Percentiles rank a stretch among this genome's conserved stretches.
These are phyloP conservation scores for Rhinella marina DNA, from an alignment of 2,797 vertebrate species.

Conservation along the genomic window DNA sequence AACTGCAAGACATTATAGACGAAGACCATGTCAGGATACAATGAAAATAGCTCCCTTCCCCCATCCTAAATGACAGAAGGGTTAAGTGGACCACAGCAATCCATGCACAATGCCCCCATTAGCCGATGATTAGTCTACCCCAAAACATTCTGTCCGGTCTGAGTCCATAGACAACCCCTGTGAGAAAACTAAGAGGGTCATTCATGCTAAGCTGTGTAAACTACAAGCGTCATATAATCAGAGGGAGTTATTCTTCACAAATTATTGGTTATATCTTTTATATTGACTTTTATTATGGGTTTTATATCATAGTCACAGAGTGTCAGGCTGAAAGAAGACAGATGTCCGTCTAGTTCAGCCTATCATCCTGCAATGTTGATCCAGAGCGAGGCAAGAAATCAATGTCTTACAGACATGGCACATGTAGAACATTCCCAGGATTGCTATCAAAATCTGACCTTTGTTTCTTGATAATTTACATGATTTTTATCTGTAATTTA, in stretches of 20 bases:
- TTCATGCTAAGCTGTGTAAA: background rate
- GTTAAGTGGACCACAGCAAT: constrained; percentile 34
- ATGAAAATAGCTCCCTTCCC: constrained; percentile 21
- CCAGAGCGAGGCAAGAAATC: background rate
- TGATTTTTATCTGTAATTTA: background rate
- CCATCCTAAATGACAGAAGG: constrained; percentile 16
- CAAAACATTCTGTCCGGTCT: background rate
- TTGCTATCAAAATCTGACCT: background rate
- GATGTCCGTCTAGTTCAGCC: too few relatives aligned
- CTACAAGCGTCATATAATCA: background rate
- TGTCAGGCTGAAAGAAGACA: too few relatives aligned
- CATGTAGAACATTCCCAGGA: background rate
- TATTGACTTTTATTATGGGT: background rate
- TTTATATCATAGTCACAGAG: too few relatives aligned
- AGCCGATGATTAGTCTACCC: constrained; percentile 21
- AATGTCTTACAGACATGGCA: background rate
- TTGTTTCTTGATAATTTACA: background rate
- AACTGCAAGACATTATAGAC: background rate
- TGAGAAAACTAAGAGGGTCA: background rate
- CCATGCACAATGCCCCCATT: constrained; percentile 42
- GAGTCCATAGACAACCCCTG: background rate
- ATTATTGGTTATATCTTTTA: background rate
- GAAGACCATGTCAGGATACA: background rate
- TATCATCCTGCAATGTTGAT: too few relatives aligned
- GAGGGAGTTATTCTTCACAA: background rate